A percentile compares a stretch with the other conserved stretches of the same genome.
Conservation (phyloP, 2,113 vertebrate genomes). For the Neolamprologus variostigma region DNA sequence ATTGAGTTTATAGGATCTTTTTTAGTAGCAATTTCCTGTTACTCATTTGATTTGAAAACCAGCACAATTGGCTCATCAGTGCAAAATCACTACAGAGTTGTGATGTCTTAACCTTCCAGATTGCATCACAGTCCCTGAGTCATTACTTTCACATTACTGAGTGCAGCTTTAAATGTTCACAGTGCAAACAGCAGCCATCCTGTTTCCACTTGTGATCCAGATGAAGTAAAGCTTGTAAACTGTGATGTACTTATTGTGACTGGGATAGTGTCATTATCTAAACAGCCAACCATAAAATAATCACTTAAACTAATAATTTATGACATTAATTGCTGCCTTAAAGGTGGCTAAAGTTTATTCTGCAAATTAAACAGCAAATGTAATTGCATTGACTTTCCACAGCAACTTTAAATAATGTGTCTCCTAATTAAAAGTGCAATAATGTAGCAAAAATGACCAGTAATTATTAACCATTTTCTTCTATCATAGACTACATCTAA, state of each 20-base stretch:
- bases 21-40: neutral
- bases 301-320: neutral
- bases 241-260: neutral
- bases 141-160: neutral
- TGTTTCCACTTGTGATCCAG: neutral
- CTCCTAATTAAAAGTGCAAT: neutral
- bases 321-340: neutral
- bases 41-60: neutral
- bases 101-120: neutral
- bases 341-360: neutral
- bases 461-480: constrained; percentile 7
- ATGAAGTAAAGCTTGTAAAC: neutral
- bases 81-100: neutral
- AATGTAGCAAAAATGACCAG: neutral
- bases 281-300: neutral
- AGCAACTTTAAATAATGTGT: neutral
- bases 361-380: neutral
- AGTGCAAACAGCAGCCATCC: neutral
- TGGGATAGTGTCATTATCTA: neutral
- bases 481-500: neutral
- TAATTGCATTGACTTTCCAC: constrained; percentile 8
- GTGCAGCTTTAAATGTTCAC: neutral
- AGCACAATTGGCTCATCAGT: neutral
- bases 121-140: neutral
- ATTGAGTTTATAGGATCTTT: neutral